A percentile compares a stretch with the other conserved stretches of the same genome.
These are phyloP conservation scores for Microctonus hyperodae DNA, from an alignment of 2,888 invertebrate species.

Conservation along the genomic window DNA sequence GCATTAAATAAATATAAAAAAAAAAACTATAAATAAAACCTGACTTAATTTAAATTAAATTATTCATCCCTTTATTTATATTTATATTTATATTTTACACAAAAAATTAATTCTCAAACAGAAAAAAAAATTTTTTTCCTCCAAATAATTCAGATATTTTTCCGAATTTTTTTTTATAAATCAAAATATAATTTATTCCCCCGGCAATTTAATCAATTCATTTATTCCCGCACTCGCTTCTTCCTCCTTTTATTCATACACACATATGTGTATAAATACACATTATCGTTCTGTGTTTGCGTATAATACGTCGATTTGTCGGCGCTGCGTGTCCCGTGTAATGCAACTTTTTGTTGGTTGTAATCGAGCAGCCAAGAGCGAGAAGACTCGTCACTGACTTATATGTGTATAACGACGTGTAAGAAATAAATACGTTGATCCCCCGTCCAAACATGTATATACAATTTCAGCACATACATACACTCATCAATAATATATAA, in stretches of 20 bases:
- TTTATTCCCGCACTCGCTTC: slow-evolving; percentile 16
- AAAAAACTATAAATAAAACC: no score
- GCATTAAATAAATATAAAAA: no score
- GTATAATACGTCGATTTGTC: slow-evolving; percentile 61
- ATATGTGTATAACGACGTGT: slow-evolving; percentile 51
- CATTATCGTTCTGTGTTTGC: slow-evolving; percentile 32
- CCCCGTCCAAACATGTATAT: slow-evolving; percentile 43
- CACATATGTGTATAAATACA: neutral
- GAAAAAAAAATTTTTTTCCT: neutral
- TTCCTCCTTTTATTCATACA: slow-evolving; percentile 5
- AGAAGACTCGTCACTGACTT: slow-evolving; percentile 51
- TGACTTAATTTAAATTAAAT: no score
- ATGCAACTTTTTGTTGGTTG: slow-evolving; percentile 58
- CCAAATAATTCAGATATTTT: no score
- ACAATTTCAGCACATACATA: slow-evolving; percentile 35
- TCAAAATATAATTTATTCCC: no score
- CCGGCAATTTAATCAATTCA: slow-evolving; percentile 17
- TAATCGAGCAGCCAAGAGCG: slow-evolving; percentile 49
- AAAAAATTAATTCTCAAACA: no score
- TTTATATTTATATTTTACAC: no score
- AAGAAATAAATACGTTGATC: slow-evolving; percentile 50
- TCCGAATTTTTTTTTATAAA: no score
- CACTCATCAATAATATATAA: slow-evolving; percentile 17
- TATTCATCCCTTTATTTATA: no score
- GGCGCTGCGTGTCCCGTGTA: slow-evolving; percentile 58